phyloP scores from a whole-genome alignment of 2,113 vertebrate genomes.

The Myanophis thanlyinensis region DNA sequence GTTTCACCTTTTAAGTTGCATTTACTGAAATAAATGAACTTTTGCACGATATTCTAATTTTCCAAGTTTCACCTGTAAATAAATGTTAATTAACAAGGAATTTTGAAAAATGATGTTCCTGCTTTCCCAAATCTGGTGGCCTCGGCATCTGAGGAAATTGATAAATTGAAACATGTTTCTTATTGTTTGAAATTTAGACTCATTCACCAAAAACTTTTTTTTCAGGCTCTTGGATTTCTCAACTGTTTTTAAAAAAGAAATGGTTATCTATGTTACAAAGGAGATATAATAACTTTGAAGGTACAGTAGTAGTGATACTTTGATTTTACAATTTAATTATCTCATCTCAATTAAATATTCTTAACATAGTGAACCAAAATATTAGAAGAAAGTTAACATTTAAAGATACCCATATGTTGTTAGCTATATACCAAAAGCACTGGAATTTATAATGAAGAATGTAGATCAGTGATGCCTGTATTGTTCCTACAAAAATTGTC shows the following conservation, averaged over 20 bases:
- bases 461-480: not conserved
- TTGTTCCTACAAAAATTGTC: not conserved
- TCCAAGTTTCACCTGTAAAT: too few relatives aligned
- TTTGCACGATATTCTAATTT: too few relatives aligned
- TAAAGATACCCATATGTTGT: not conserved
- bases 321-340: not conserved
- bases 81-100: not conserved
- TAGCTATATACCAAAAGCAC: not conserved
- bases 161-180: not conserved
- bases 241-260: not conserved
- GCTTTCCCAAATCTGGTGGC: not conserved
- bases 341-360: not conserved
- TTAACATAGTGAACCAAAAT: not conserved
- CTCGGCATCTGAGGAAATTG: not conserved
- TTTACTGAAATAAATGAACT: too few relatives aligned
- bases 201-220: not conserved
- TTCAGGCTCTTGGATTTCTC: not conserved
- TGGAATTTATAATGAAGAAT: not conserved
- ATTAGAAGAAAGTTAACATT: not conserved
- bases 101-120: not conserved
- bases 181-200: not conserved
- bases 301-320: not conserved
- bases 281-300: not conserved
- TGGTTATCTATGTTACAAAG: not conserved
- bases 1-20: too few relatives aligned